Percentiles rank a stretch among this genome's conserved stretches.
Evolutionary conservation across 1,140 invertebrate genomes (phyloP).

Genomic region (Drosophila oshimai): DNA sequence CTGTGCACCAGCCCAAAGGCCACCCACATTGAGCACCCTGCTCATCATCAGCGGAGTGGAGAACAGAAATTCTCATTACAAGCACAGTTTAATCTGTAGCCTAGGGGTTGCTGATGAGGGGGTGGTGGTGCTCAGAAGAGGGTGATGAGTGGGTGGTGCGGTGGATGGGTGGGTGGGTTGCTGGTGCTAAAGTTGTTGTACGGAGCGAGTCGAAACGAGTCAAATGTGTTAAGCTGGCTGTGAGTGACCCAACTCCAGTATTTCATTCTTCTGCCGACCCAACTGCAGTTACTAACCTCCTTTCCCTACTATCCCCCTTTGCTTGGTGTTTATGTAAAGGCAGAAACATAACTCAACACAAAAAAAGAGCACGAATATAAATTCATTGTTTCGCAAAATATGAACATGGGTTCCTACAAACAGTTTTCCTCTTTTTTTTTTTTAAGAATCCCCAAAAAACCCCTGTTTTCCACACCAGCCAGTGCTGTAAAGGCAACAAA

Average conservation of each 20-base stretch:
- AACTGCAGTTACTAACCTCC: conserved; percentile 23
- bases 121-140: neutral
- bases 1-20: conserved; percentile 2
- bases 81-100: conserved; percentile 72
- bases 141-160: neutral
- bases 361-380: conserved; percentile 53
- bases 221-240: conserved; percentile 58
- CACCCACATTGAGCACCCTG: conserved; percentile 10
- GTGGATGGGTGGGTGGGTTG: neutral
- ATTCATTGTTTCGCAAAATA: conserved; percentile 78
- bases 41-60: conserved; percentile 19
- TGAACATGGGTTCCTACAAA: conserved; percentile 36
- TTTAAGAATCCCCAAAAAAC: neutral
- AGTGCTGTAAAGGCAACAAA: conserved; percentile 39
- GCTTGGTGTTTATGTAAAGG: conserved; percentile 49
- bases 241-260: conserved; percentile 13
- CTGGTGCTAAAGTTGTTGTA: neutral
- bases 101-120: neutral
- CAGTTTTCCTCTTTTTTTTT: neutral
- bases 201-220: conserved; percentile 28
- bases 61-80: conserved; percentile 75
- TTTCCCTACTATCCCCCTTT: neutral
- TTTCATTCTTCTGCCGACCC: conserved; percentile 7
- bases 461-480: neutral
- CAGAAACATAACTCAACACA: conserved; percentile 26